phyloP scores from a whole-genome alignment of 1,140 invertebrate genomes.

The Cherax destructor region DNA sequence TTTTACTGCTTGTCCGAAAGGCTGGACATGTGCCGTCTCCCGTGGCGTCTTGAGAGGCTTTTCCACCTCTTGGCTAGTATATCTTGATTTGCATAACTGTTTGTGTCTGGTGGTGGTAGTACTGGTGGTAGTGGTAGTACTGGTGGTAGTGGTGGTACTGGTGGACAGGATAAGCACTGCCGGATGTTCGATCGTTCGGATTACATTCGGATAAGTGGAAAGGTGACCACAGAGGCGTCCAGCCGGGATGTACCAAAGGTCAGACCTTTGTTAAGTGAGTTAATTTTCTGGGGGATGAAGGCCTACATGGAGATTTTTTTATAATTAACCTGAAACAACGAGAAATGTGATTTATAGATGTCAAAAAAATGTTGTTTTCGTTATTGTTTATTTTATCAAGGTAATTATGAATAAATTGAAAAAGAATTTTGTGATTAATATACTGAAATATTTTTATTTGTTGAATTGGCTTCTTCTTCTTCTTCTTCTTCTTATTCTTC shows the following conservation, averaged over 20 bases:
- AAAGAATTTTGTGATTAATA: too few species aligned
- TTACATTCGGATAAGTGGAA: not conserved
- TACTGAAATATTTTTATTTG: too few species aligned
- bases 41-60: constrained; percentile 8
- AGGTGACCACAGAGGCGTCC: not conserved
- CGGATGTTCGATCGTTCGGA: not conserved
- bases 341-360: too few species aligned
- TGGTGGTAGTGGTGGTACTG: not conserved
- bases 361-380: too few species aligned
- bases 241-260: not conserved
- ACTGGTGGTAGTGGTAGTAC: not conserved
- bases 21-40: constrained; percentile 23
- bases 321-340: too few species aligned
- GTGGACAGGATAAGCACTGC: not conserved
- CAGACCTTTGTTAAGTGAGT: not conserved
- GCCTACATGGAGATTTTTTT: too few species aligned
- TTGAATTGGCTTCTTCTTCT: too few species aligned
- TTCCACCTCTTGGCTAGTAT: not conserved
- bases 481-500: too few species aligned
- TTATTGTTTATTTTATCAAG: too few species aligned
- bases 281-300: not conserved
- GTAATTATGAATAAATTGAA: too few species aligned
- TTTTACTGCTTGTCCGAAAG: constrained; percentile 42
- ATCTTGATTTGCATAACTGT: constrained; percentile 1
- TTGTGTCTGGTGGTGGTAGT: not conserved